Conservation (phyloP, 2,888 invertebrate genomes). For the Lasioglossum villosulum region DNA sequence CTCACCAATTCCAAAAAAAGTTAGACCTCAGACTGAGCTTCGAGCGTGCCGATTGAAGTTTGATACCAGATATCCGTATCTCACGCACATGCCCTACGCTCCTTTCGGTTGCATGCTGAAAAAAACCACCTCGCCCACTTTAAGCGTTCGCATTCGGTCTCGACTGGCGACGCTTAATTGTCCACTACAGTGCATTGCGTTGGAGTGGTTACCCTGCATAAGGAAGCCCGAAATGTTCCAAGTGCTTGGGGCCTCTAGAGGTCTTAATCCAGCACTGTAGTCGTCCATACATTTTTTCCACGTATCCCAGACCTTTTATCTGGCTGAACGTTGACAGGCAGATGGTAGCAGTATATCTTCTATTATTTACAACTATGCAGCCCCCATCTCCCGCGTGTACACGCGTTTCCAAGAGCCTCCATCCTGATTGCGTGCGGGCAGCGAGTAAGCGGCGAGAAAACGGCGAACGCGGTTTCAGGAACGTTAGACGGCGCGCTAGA, state of each 20-base stretch:
- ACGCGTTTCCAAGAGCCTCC: background rate
- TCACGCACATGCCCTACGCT: no score
- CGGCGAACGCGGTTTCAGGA: background rate
- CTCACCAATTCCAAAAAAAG: no score
- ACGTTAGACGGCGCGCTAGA: constrained; percentile 17
- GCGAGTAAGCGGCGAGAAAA: background rate
- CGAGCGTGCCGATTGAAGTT: no score
- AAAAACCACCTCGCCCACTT: no score
- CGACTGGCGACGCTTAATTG: no score
- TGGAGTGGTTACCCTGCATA: no score
- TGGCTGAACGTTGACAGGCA: background rate
- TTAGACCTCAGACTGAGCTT: no score
- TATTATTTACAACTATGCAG: background rate
- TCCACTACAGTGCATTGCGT: no score
- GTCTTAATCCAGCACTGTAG: background rate
- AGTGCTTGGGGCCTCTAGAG: background rate
- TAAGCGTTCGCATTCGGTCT: no score
- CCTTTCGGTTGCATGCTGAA: no score
- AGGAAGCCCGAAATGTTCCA: no score
- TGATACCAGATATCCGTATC: no score
- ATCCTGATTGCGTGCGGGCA: background rate
- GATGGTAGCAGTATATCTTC: background rate
- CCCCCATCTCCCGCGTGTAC: background rate
- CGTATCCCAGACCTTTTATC: background rate
- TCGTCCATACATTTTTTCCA: background rate